Evolutionary conservation across 2,888 invertebrate species (phyloP).

Genomic region (Bugula neritina): DNA sequence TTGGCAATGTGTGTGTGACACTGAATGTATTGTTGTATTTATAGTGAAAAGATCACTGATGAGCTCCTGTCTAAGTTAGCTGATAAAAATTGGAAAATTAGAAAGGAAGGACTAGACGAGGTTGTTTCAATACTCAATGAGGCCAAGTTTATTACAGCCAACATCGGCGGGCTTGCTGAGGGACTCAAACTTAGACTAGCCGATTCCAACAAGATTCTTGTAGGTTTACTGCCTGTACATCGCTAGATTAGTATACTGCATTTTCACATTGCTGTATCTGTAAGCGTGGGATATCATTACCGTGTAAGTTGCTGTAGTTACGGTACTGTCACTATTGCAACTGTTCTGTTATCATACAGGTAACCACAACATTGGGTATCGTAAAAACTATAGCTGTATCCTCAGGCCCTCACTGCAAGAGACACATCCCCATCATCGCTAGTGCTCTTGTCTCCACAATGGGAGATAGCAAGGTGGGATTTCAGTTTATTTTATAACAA

Average conservation of each 20-base stretch:
- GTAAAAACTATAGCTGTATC: slow-evolving; percentile 75
- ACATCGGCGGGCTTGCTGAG: slow-evolving; percentile 76
- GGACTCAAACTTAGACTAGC: slow-evolving; percentile 70
- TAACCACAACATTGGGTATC: slow-evolving; percentile 73
- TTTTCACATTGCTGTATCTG: neutral
- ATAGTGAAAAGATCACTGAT: slow-evolving; percentile 72
- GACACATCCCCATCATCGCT: slow-evolving; percentile 72
- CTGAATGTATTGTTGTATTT: no score
- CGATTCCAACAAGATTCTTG: slow-evolving; percentile 85
- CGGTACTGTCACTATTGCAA: no score
- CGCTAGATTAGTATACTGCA: no score
- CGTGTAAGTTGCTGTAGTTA: no score
- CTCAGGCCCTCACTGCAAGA: slow-evolving; percentile 73
- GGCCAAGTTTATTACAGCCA: slow-evolving; percentile 73
- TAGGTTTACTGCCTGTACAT: slow-evolving; percentile 32
- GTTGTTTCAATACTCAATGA: slow-evolving; percentile 67
- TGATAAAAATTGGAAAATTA: slow-evolving; percentile 70
- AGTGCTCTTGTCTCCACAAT: slow-evolving; percentile 71
- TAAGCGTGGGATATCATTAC: no score
- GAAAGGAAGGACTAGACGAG: slow-evolving; percentile 70
- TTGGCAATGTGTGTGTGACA: no score
- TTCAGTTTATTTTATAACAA: neutral
- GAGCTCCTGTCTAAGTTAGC: slow-evolving; percentile 65
- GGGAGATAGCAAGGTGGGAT: slow-evolving; percentile 66
- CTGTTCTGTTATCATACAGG: no score